phyloP scores from a whole-genome alignment of 92 coral and sea anemone genomes.

The Zoanthus solanderi region DNA sequence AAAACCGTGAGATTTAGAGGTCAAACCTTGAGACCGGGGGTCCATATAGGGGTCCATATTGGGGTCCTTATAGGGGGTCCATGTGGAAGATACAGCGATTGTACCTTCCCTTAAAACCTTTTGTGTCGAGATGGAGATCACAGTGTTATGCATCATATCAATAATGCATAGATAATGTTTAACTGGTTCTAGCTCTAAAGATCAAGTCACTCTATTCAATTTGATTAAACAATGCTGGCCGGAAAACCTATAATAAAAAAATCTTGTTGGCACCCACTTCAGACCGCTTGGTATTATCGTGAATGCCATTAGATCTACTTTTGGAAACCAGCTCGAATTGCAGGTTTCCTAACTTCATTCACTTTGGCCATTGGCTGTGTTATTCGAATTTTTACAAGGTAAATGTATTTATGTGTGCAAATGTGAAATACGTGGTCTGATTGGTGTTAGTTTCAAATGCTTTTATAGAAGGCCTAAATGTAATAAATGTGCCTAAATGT shows the following conservation, averaged over 20 bases:
- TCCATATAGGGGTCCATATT: no score
- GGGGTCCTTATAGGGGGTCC: no score
- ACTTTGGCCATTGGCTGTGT: slow-evolving; percentile 22
- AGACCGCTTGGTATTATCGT: slow-evolving; percentile 39
- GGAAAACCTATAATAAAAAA: slow-evolving; percentile 35
- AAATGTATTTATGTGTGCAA: slow-evolving; percentile 24
- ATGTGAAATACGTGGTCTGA: not conserved
- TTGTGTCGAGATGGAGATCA: slow-evolving; percentile 55
- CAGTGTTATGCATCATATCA: slow-evolving; percentile 28
- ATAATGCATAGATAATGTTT: slow-evolving; percentile 69
- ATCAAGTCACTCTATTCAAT: not conserved
- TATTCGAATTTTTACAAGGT: slow-evolving; percentile 12
- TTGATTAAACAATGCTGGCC: slow-evolving; percentile 43
- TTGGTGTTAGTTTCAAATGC: no score
- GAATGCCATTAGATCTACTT: not conserved
- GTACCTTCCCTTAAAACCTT: not conserved
- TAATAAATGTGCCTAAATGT: no score
- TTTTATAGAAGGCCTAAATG: not conserved
- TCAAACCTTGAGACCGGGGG: no score
- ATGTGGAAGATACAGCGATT: no score
- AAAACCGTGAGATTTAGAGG: no score
- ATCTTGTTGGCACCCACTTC: slow-evolving; percentile 44
- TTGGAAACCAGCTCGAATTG: not conserved
- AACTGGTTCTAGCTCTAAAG: not conserved
- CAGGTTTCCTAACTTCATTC: slow-evolving; percentile 27